phyloP scores from a whole-genome alignment of 2,888 invertebrate genomes.

The Coenonympha arcania region DNA sequence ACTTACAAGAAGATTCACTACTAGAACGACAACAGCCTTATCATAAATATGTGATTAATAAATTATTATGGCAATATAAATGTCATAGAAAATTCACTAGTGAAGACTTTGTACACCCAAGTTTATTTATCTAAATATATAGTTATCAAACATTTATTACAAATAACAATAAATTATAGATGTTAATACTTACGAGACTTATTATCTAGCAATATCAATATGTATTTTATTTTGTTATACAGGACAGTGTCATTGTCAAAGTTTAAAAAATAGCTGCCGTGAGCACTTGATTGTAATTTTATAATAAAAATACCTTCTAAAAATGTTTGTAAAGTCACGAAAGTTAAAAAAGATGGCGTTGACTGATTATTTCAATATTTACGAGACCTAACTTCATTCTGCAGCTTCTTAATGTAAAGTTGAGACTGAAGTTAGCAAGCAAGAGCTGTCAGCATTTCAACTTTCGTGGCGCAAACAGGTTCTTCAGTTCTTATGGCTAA shows the following conservation, averaged over 20 bases:
- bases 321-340: neutral
- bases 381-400: no score
- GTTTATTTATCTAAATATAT: slow-evolving; percentile 15
- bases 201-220: slow-evolving; percentile 22
- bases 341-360: neutral
- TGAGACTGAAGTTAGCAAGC: no score
- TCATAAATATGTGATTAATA: slow-evolving; percentile 11
- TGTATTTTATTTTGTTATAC: neutral
- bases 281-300: neutral
- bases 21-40: slow-evolving; percentile 13
- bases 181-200: slow-evolving; percentile 13
- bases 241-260: slow-evolving; percentile 2
- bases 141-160: slow-evolving; percentile 6
- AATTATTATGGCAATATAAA: slow-evolving; percentile 25
- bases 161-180: slow-evolving; percentile 7
- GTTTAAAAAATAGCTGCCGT: slow-evolving; percentile 15
- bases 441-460: no score
- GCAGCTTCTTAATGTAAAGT: no score
- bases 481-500: slow-evolving; percentile 21
- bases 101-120: slow-evolving; percentile 10
- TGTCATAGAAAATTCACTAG: slow-evolving; percentile 11
- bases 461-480: neutral
- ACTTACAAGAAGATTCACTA: slow-evolving; percentile 7
- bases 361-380: no score
- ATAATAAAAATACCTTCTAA: no score